These are phyloP conservation scores for Pampusana beccarii DNA, from an alignment of 2,113 vertebrate genomes.

Conservation along the genomic window DNA sequence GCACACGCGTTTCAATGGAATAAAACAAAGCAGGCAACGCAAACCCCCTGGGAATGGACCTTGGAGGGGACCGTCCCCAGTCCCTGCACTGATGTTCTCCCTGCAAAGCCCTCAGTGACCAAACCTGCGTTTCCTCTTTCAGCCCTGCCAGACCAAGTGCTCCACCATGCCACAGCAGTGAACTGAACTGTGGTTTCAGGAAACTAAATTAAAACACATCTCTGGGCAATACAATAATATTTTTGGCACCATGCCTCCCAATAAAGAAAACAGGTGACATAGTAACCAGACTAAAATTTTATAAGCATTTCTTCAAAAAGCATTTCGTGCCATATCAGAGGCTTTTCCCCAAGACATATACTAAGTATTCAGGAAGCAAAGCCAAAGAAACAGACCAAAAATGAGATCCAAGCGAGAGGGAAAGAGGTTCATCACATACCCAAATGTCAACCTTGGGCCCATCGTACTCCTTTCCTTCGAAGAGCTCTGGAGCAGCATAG, in stretches of 20 bases:
- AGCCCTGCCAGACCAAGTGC: not conserved
- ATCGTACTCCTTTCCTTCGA: constrained; percentile 98
- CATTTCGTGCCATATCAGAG: accelerated
- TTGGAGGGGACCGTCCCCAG: no score
- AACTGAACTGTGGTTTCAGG: accelerated
- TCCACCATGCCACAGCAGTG: not conserved
- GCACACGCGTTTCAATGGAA: no score
- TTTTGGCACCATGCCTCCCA: not conserved
- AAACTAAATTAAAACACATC: accelerated
- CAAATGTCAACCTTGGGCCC: constrained; percentile 99
- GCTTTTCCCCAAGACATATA: accelerated
- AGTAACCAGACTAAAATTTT: accelerated
- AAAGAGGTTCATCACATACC: constrained; percentile 72
- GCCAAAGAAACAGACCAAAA: not conserved
- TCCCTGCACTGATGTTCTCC: no score
- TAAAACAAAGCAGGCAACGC: not conserved
- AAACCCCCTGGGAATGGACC: not conserved
- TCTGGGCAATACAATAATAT: accelerated
- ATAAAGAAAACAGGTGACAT: accelerated
- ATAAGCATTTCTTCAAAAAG: accelerated
- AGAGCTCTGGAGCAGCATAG: constrained; percentile 95
- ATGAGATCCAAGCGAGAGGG: not conserved
- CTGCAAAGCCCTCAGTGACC: no score
- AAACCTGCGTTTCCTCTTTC: no score
- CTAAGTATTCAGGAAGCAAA: not conserved